Evolutionary conservation across 2,113 vertebrate species (phyloP), one percentile per base, ranked within the genome.

Genomic region (Ascaphus truei): DNA sequence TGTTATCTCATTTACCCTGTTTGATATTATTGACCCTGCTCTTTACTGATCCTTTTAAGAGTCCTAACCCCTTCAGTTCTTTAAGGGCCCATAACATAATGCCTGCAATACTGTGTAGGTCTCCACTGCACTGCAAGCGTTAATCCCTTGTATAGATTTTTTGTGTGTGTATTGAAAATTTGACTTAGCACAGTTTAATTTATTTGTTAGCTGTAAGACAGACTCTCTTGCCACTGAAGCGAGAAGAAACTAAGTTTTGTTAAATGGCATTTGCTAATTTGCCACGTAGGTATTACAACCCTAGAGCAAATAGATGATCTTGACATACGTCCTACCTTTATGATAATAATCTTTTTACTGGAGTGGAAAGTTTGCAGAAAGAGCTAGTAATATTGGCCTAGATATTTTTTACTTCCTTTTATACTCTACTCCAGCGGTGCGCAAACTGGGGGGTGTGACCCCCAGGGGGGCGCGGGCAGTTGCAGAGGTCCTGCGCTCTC

Each of bases 1-100:
- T 68, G 65, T 68, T 68, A 59, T 59, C 66, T 68, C 59, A 68
- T 68, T 68, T 68, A 31, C 55, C 55, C 41, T 48, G 66, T 68
- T 59, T 50, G 55, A 68, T 68, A 68, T 68, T 68, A 60, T 68
- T 68, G 55, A 68, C 66, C 43, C 43, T 47, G 23, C 43, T 50
- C 53, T 68, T 68, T 60, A 60, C 43, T 36, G 31, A 68, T 50
- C 66, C 23, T 47, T 51, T 59, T 34, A 60, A 30, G 23, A 68
- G 34, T 45, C 22, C 37, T 51, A 68, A 68, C 55, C 30, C 39
- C 36, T 68, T 68, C 41, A 12, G 16, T 25, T 12, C 45, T 59
- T 18, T 26, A 50, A 15, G 9, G 5, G 48, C 26, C 29, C 22
- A 33, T 18, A 59, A 11, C 22, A 23, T 31, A 18, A 34, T 27